phyloP scores from a whole-genome alignment of 2,113 vertebrate genomes.

The Uropsilus gracilis region DNA sequence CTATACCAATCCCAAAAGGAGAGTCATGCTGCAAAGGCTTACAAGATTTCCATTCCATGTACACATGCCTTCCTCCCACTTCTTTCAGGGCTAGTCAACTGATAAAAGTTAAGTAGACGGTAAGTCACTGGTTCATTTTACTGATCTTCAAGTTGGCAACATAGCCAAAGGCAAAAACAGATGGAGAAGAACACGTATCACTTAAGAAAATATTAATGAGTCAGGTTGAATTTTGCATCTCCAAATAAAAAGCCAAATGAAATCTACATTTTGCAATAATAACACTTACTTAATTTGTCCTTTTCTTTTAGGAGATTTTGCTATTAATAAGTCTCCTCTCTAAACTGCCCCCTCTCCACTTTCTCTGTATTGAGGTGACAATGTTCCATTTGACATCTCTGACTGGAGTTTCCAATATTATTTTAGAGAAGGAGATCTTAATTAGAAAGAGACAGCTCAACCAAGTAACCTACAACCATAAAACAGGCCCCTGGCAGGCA shows the following conservation, averaged over 20 bases:
- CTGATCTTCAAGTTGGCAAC: constrained; percentile 41
- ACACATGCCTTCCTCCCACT: neutral
- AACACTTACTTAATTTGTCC: neutral
- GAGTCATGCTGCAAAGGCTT: neutral
- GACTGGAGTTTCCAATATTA: constrained; percentile 4
- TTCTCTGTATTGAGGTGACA: constrained; percentile 16
- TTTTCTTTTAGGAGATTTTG: constrained; percentile 47
- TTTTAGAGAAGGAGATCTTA: constrained; percentile 42
- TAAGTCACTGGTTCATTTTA: constrained; percentile 32
- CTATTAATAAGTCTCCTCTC: neutral
- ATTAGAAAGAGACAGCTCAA: constrained; percentile 37
- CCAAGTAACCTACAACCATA: constrained; percentile 11
- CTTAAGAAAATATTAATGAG: constrained; percentile 50
- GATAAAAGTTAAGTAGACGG: neutral
- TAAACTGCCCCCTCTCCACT: neutral
- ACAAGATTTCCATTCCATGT: neutral
- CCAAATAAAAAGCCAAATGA: constrained; percentile 38
- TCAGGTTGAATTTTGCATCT: constrained; percentile 45
- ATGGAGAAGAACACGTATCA: constrained; percentile 8
- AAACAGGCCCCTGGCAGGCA: neutral
- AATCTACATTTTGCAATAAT: constrained; percentile 42
- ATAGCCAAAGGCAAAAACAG: neutral
- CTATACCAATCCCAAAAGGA: neutral
- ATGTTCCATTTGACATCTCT: neutral
- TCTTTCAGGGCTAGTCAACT: constrained; percentile 38